Conservation (phyloP, 2,888 invertebrate species). For the Sarcophaga variegata region DNA sequence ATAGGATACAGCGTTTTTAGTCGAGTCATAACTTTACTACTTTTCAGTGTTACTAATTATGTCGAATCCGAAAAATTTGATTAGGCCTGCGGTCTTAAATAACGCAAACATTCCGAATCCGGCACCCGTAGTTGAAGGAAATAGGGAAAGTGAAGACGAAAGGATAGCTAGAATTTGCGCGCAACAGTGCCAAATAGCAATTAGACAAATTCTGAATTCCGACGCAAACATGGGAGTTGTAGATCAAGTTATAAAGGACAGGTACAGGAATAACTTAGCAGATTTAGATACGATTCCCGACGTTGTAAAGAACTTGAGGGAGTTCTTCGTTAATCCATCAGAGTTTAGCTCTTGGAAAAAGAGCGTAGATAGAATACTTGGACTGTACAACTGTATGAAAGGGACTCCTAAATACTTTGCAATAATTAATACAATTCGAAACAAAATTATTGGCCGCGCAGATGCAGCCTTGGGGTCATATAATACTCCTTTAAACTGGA, state of each 20-base stretch:
- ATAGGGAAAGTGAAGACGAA: too few relatives aligned
- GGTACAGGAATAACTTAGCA: not conserved
- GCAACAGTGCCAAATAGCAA: too few relatives aligned
- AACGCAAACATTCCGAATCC: too few relatives aligned
- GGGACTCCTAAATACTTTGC: slow-evolving; percentile 51
- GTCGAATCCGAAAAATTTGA: slow-evolving; percentile 9
- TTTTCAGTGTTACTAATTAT: not conserved
- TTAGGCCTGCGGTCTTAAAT: not conserved
- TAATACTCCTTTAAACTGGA: slow-evolving; percentile 1
- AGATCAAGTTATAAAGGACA: too few relatives aligned
- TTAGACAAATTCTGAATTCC: too few relatives aligned
- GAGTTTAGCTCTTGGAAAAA: slow-evolving; percentile 46
- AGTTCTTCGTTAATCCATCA: not conserved
- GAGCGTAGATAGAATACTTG: not conserved
- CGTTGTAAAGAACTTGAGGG: not conserved
- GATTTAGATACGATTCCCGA: slow-evolving; percentile 1
- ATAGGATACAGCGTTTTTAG: too few relatives aligned
- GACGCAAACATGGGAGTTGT: too few relatives aligned
- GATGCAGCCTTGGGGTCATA: slow-evolving; percentile 42
- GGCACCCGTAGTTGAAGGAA: too few relatives aligned
- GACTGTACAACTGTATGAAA: slow-evolving; percentile 32
- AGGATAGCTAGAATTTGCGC: too few relatives aligned
- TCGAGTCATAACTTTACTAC: not conserved
- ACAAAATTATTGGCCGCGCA: slow-evolving; percentile 43
- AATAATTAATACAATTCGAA: slow-evolving; percentile 37